Evolutionary conservation across 2,113 vertebrate species (phyloP), one percentile per base, ranked within the genome.

Genomic region (Colius striatus): DNA sequence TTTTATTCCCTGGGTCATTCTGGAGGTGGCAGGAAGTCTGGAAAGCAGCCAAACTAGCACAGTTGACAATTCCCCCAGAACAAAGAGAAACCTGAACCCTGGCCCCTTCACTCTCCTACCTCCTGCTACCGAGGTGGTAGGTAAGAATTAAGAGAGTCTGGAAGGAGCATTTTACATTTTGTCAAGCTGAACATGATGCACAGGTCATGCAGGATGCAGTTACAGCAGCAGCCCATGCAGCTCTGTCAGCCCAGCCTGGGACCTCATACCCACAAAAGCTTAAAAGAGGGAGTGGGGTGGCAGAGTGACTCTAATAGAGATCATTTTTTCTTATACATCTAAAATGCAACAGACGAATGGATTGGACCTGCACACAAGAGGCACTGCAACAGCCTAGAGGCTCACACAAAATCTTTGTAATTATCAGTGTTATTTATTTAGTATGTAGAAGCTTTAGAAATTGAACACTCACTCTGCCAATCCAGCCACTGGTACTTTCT

Each of bases 381-480:
- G 13, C 51, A 71, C 0, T 80, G 48, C 29, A 90, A 80, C 43
- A 8, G 6, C 11, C 22, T 84, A 87, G 53, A 71, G 6, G 45
- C 19, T 91, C 38, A 19, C 5, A 27, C 0, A 10, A 89, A 38
- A 58, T 63, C 47, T 67, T 66, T 61, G 55, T 51, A 62, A 63
- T 66, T 74, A 94, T 73, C 71, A 92, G 55, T 41, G 51, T 74
- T 70, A 86, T 83, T 58, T 43, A 80, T 83, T 58, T 43, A 80
- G 32, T 25, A 89, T 5, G 17, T 34, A 82, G 47, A 20, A 72
- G 10, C 30, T 95, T 51, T 73, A 85, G 74, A 91, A 94, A 90
- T 45, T n/a, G 51, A 92, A 57, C 22, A 99, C 99, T 99, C 97
- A 99, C 99, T 95, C 98, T 98, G 83, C 99, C 99, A 91, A 99